phyloP scores from a whole-genome alignment of 2,113 vertebrate species.

The Trinectes maculatus region DNA sequence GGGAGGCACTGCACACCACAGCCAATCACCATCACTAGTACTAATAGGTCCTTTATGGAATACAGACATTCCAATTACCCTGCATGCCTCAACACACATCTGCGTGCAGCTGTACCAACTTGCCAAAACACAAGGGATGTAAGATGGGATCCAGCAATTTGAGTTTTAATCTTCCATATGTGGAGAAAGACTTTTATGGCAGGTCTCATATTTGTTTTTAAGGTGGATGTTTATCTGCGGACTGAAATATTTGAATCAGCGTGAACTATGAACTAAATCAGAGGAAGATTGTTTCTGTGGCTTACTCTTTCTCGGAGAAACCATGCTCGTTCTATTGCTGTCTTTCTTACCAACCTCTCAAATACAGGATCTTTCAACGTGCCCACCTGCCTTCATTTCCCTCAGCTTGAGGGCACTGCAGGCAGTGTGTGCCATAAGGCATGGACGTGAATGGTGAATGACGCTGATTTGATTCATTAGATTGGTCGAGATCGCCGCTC shows the following conservation, averaged over 20 bases:
- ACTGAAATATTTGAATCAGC: conserved; percentile 29
- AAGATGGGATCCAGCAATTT: conserved; percentile 11
- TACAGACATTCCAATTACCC: conserved; percentile 70
- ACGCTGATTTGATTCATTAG: conserved; percentile 69
- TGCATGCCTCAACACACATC: conserved; percentile 54
- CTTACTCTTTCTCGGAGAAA: not conserved
- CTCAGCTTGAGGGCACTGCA: conserved; percentile 56
- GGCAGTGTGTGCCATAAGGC: conserved; percentile 53
- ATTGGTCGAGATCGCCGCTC: conserved; percentile 61
- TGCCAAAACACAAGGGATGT: conserved; percentile 54
- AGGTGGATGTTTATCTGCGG: not conserved
- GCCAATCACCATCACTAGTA: conserved; percentile 53
- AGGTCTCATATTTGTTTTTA: not conserved
- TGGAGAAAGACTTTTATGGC: not conserved
- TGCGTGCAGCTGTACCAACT: conserved; percentile 25
- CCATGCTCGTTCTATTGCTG: not conserved
- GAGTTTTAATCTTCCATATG: conserved; percentile 27
- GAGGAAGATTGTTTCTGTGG: not conserved
- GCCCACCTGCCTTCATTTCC: conserved; percentile 43
- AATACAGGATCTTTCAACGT: conserved; percentile 26
- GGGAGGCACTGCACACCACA: conserved; percentile 15
- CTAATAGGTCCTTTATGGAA: conserved; percentile 69
- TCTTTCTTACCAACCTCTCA: conserved; percentile 9
- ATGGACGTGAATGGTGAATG: conserved; percentile 58
- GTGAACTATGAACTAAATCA: conserved; percentile 22